phyloP scores from a whole-genome alignment of 1,140 invertebrate species.

The Scaptomyza pallida region DNA sequence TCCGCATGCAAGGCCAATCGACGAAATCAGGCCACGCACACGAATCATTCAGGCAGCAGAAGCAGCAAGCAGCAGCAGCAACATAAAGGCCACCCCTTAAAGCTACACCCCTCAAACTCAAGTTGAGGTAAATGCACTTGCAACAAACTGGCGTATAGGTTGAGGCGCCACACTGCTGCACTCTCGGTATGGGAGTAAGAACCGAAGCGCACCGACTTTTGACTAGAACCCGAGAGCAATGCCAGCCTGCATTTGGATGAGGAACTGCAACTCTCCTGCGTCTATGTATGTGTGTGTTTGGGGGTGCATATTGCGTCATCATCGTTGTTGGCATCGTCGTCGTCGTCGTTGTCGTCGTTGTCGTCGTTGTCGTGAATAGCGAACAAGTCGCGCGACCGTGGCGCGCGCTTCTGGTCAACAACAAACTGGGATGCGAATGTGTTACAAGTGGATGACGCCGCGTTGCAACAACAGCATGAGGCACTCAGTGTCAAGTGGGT shows the following conservation, averaged over 20 bases:
- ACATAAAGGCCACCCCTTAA: constrained; percentile 1
- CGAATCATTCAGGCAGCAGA: constrained; percentile 53
- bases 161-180: constrained; percentile 37
- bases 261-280: constrained; percentile 57
- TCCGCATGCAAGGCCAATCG: constrained; percentile 70
- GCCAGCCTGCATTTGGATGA: neutral
- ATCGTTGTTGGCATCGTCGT: constrained; percentile 39
- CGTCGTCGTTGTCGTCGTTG: constrained; percentile 51
- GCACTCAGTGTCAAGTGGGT: constrained; percentile 25
- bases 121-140: constrained; percentile 72
- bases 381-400: constrained; percentile 51
- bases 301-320: constrained; percentile 54
- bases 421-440: constrained; percentile 53
- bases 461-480: constrained; percentile 19
- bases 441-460: constrained; percentile 69
- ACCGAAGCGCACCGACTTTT: constrained; percentile 53
- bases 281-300: constrained; percentile 25
- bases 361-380: constrained; percentile 45
- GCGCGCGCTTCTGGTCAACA: constrained; percentile 62
- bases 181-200: constrained; percentile 61
- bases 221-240: constrained; percentile 22
- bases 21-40: constrained; percentile 78
- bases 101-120: neutral
- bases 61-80: constrained; percentile 25
- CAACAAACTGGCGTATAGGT: neutral